Conservation (phyloP, 2,888 invertebrate species). For the Drosophila robusta region DNA sequence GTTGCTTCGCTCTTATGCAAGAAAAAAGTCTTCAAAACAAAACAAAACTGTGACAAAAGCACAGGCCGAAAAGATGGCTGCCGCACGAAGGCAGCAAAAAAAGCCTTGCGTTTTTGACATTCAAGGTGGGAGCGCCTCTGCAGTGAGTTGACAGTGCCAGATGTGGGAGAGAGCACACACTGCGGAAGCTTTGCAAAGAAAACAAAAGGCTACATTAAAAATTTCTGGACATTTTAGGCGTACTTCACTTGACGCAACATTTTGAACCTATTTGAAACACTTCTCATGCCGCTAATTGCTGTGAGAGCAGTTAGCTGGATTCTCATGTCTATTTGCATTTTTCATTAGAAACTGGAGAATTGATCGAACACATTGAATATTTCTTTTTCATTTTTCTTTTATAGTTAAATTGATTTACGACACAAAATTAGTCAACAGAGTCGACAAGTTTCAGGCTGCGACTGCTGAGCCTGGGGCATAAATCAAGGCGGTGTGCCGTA, state of each 20-base stretch:
- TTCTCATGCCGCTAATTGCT: conserved; percentile 61
- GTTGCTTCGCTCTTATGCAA: conserved; percentile 11
- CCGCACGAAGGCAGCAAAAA: background rate
- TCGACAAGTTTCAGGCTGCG: conserved; percentile 54
- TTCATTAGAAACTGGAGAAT: conserved; percentile 56
- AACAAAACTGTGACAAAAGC: conserved; percentile 28
- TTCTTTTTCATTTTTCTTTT: conserved; percentile 32
- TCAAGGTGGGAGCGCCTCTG: background rate
- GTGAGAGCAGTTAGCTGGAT: conserved; percentile 43
- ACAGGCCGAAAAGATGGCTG: conserved; percentile 20
- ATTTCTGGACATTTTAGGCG: background rate
- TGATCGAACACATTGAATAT: conserved; percentile 56
- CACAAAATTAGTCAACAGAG: conserved; percentile 75
- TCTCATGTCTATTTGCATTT: conserved; percentile 49
- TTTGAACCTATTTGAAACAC: conserved; percentile 40
- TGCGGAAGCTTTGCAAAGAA: background rate
- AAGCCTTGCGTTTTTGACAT: conserved; percentile 38
- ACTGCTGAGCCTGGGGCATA: conserved; percentile 61
- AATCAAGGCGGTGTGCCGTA: conserved; percentile 69
- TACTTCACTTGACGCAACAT: background rate
- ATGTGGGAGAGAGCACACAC: background rate
- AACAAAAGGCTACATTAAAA: conserved; percentile 1
- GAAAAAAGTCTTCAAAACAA: conserved; percentile 6
- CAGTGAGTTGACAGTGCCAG: background rate
- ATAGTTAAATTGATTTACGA: conserved; percentile 77